Base-by-base conservation (phyloP, 2,888 invertebrate genomes). In the Dryomyza anilis region DNA sequence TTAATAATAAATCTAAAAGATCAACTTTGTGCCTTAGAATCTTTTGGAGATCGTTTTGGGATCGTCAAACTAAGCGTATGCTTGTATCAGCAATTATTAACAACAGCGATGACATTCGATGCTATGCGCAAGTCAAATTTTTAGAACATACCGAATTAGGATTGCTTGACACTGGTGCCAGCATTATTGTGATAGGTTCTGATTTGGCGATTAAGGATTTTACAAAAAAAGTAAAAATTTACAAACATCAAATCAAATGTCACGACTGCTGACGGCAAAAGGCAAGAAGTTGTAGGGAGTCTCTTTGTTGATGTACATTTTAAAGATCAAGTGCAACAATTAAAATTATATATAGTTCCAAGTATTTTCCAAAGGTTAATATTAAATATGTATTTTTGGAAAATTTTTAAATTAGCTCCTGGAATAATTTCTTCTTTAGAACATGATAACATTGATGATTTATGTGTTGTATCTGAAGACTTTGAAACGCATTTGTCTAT, bases 51-150 rank as follows among this genome's bases (percentile, higher is more conserved):
- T n/a, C 46, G 48, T 36, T 16, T 6, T n/a, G n/a, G n/a, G n/a
- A n/a, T n/a, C 10, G 29, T 58, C 2, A 43, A 16, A 16, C 12
- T 25, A 19, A 53, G 52, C 21, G 46, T 10, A 29, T 59, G 63
- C n/a, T 66, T 36, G 14, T 66, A 10, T 59, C 63, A 14, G 39
- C 63, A 27, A 55, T 66, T 39, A n/a, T 66, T 30, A 30, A 2
- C 12, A 25, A 50, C 10, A 21, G 16, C 8, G 30, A 36, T 16
- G 63, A 66, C 56, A 27, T n/a, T 29, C 19, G 66, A 6, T 60
- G 53, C n/a, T 67, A 64, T 25, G 67, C 67, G 1, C 50, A 64
- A 53, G 57, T 64, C 7, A 19, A 30, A 12, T 64, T 67, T 16
- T 30, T 57, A 3, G 25, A 61, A 4, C 52, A 27, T 33, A 12